Conservation (phyloP, 2,888 invertebrate species). For the Drosophila crucigera region DNA sequence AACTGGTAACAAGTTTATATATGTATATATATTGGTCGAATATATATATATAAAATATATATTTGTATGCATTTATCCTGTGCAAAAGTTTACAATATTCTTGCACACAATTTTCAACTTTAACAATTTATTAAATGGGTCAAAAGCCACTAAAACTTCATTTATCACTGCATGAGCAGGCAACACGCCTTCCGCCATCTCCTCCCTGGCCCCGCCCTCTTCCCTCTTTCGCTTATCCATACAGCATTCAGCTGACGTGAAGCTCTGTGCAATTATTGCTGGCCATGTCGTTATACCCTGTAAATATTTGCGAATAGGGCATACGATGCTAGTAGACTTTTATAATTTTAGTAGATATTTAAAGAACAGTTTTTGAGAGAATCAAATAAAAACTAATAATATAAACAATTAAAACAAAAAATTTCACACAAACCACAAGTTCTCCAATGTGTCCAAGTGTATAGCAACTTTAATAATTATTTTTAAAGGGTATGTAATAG, state of each 20-base stretch:
- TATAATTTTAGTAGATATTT: neutral
- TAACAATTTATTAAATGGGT: constrained; percentile 84
- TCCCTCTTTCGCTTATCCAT: neutral
- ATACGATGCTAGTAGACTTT: neutral
- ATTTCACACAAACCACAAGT: neutral
- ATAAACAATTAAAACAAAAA: neutral
- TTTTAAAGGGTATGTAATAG: constrained; percentile 15
- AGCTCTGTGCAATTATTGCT: constrained; percentile 52
- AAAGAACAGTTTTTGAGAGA: neutral
- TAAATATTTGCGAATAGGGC: neutral
- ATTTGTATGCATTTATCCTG: constrained; percentile 19
- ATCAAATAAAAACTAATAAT: neutral
- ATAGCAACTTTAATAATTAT: neutral
- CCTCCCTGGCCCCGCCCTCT: constrained; percentile 1
- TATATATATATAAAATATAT: constrained; percentile 9
- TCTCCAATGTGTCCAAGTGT: neutral
- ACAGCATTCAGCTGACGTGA: constrained; percentile 45
- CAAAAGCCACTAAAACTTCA: constrained; percentile 85
- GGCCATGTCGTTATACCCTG: constrained; percentile 19
- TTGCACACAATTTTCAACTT: constrained; percentile 78
- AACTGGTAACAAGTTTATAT: constrained; percentile 21
- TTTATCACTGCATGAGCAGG: constrained; percentile 83
- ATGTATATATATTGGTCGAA: constrained; percentile 10
- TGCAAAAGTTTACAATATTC: constrained; percentile 67
- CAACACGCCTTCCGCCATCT: constrained; percentile 37